Base-by-base conservation (phyloP, 2,113 vertebrate genomes). In the Fulmarus glacialis region DNA sequence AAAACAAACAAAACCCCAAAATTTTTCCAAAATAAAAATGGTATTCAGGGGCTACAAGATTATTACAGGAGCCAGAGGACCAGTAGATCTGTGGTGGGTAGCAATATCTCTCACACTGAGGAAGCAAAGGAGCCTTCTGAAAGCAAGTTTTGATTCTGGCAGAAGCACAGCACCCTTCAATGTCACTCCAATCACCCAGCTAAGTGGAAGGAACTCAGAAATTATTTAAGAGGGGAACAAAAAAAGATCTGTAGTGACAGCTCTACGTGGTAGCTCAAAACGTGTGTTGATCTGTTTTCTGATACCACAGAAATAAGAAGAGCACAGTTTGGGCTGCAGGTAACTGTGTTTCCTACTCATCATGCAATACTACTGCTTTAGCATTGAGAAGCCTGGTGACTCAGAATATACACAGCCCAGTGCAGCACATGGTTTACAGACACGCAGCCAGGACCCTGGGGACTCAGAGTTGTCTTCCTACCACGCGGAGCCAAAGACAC, bases 291-390 rank as follows among this genome's bases (percentile, higher is more conserved):
- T 23, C 24, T 79, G 30, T 64, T 87, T 58, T 90, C 29, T 87
- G 64, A 45, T 42, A 67, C 32, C 45, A 56, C 47, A 89, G 36
- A 78, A 66, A 40, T 4, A 52, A 50, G 6, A 74, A 19, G 7
- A 68, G 32, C 11, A 24, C 30, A 32, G 38, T 47, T 43, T 52
- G 42, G 48, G 43, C 62, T 85, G 84, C 38, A 53, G 81, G 15
- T 50, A 32, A 42, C 27, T 0, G 0, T 19, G 42, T 34, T 79
- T 63, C 23, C 64, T 34, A 4, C 19, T 27, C n/a, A 17, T 13
- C 12, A 5, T 13, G n/a, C 47, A 55, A 12, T 11, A 14, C 1
- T 64, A 8, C 9, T 82, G 42, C 70, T 62, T 34, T 12, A n/a
- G 40, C 26, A 15, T 0, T 3, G 32, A 26, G 55, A 82, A 79